These are phyloP conservation scores for Lethenteron camtschaticum DNA, from an alignment of 2,113 vertebrate genomes.

Conservation along the genomic window DNA sequence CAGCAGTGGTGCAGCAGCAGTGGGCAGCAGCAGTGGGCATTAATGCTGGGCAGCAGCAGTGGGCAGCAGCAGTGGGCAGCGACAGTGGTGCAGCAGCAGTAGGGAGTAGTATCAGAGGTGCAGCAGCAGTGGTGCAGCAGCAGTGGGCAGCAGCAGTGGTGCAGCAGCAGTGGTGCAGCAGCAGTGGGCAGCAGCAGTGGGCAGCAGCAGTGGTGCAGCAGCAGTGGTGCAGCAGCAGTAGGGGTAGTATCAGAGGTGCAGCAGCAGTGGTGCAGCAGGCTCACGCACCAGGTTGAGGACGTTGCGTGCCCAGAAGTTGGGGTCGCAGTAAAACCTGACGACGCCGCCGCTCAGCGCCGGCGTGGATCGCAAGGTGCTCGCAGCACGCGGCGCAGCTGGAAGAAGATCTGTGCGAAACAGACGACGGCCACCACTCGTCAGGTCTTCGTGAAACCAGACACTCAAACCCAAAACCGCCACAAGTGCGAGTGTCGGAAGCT, in stretches of 20 bases:
- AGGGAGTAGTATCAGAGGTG: too few species aligned
- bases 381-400: constrained; percentile 66
- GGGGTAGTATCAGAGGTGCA: too few species aligned
- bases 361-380: constrained; percentile 67
- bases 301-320: constrained; percentile 97
- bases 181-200: too few species aligned
- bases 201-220: too few species aligned
- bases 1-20: too few species aligned
- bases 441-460: neutral
- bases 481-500: neutral
- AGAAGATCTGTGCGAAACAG: constrained; percentile 44
- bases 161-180: too few species aligned
- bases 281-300: constrained; percentile 83
- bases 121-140: neutral
- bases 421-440: constrained; percentile 2
- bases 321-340: constrained; percentile 87
- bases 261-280: neutral
- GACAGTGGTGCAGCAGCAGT: too few species aligned
- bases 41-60: too few species aligned
- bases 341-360: constrained; percentile 63
- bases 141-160: too few species aligned
- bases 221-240: too few species aligned
- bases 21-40: too few species aligned
- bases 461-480: neutral
- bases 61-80: too few species aligned